phyloP scores from a whole-genome alignment of 2,113 vertebrate species.

The Peromyscus californicus region DNA sequence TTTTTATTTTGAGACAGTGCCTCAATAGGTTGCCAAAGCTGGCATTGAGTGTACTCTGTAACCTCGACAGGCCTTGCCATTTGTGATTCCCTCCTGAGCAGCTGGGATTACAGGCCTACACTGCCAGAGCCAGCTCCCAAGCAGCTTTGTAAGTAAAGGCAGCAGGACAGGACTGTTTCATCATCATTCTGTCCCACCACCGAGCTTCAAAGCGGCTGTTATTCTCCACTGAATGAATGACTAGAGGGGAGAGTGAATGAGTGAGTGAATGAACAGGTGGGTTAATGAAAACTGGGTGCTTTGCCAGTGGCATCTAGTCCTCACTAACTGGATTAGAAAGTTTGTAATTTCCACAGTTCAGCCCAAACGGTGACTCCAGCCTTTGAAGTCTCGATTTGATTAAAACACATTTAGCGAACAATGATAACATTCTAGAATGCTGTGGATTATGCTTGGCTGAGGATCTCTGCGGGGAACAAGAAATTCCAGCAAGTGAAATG shows the following conservation, averaged over 20 bases:
- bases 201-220: not conserved
- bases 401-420: slow-evolving; percentile 55
- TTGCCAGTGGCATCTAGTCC: not conserved
- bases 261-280: not conserved
- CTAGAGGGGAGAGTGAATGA: not conserved
- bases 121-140: not conserved
- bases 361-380: not conserved
- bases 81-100: not conserved
- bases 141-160: not conserved
- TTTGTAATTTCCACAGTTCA: slow-evolving; percentile 3
- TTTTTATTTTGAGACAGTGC: not conserved
- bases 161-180: not conserved
- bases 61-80: too few relatives aligned
- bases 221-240: not conserved
- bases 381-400: slow-evolving; percentile 74
- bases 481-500: not conserved
- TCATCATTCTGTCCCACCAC: not conserved
- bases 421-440: slow-evolving; percentile 46
- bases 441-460: not conserved
- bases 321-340: slow-evolving; percentile 1
- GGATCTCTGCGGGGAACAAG: slow-evolving; percentile 59
- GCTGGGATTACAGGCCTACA: not conserved
- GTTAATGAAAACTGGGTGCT: not conserved
- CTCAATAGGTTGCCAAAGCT: not conserved
- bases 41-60: not conserved